These are phyloP conservation scores for Apodemia mormo DNA, from an alignment of 2,888 invertebrate species.

Conservation along the genomic window DNA sequence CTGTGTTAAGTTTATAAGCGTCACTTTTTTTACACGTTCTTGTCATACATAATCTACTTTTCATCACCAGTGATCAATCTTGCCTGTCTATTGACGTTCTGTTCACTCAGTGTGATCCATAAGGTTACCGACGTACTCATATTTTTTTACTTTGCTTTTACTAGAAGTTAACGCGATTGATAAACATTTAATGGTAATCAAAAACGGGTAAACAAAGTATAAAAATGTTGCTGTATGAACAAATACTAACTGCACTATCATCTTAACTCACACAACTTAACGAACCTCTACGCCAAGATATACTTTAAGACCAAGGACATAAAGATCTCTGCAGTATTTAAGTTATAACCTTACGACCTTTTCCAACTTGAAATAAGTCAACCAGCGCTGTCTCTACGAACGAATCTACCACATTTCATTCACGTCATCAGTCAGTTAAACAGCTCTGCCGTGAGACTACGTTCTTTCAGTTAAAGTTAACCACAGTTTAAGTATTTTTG, in stretches of 20 bases:
- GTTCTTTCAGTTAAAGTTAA: constrained; percentile 31
- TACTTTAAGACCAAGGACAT: neutral
- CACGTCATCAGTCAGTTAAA: constrained; percentile 61
- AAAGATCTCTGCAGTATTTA: constrained; percentile 10
- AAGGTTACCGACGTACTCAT: too few relatives aligned
- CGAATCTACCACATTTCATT: constrained; percentile 43
- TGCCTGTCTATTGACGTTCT: too few relatives aligned
- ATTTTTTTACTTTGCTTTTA: too few relatives aligned
- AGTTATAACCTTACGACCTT: constrained; percentile 42
- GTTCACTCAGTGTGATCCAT: too few relatives aligned
- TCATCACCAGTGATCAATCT: too few relatives aligned
- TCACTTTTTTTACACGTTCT: too few relatives aligned
- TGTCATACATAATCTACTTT: too few relatives aligned
- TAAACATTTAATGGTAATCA: neutral
- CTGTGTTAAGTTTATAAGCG: too few relatives aligned
- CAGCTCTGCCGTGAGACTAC: constrained; percentile 45
- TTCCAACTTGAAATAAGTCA: constrained; percentile 37
- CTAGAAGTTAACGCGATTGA: too few relatives aligned
- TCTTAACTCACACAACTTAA: neutral
- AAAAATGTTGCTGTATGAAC: neutral
- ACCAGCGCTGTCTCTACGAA: constrained; percentile 48
- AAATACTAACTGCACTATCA: neutral
- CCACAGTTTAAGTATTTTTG: constrained; percentile 26
- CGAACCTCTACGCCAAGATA: neutral
- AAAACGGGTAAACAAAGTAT: too few relatives aligned